Evolutionary conservation across 2,888 invertebrate genomes (phyloP).

Genomic region (Caradrina kadenii): DNA sequence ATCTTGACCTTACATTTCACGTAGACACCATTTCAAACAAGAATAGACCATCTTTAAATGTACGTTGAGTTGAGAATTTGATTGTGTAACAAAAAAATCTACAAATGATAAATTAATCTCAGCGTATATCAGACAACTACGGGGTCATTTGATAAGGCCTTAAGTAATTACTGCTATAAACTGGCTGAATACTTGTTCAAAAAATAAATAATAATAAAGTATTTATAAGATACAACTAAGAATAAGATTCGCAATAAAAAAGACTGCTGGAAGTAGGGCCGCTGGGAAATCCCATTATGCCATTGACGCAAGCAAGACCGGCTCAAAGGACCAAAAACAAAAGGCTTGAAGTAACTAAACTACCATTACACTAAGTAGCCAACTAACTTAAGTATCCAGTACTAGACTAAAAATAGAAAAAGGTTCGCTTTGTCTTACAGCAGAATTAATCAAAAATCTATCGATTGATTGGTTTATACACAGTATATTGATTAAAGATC

Average conservation of each 20-base stretch:
- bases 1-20: not conserved
- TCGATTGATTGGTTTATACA: not conserved
- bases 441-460: not conserved
- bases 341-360: not conserved
- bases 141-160: constrained; percentile 26
- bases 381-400: not conserved
- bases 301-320: constrained; percentile 39
- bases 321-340: constrained; percentile 24
- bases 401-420: not conserved
- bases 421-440: not conserved
- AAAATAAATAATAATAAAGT: constrained; percentile 21
- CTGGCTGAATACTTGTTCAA: not conserved
- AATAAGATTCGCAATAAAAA: constrained; percentile 28
- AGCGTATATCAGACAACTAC: constrained; percentile 7
- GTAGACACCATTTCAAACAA: not conserved
- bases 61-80: not conserved
- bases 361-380: not conserved
- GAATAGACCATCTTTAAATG: not conserved
- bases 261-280: not conserved
- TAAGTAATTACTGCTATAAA: constrained; percentile 20
- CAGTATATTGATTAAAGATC: constrained; percentile 29
- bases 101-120: constrained; percentile 15
- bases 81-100: not conserved
- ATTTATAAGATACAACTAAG: constrained; percentile 18
- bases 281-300: constrained; percentile 20